phyloP scores from a whole-genome alignment of 2,113 vertebrate genomes.

The Phaethornis superciliosus region DNA sequence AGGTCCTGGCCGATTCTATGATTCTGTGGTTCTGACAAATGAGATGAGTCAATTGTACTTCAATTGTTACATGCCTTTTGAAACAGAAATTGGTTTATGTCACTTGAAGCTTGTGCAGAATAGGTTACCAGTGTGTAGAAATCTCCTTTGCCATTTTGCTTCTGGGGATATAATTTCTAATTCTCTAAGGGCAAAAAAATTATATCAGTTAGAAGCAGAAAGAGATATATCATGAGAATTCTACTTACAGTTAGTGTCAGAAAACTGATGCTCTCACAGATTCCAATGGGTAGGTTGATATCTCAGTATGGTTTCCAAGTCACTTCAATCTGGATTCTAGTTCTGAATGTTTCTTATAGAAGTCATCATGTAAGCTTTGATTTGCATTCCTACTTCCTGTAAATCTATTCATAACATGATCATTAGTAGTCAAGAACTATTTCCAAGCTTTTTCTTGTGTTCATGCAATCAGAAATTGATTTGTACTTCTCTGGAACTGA shows the following conservation, averaged over 20 bases:
- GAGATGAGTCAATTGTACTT: neutral
- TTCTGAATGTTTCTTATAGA: neutral
- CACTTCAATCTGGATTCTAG: neutral
- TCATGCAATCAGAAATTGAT: conserved; percentile 49
- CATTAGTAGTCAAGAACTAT: conserved; percentile 33
- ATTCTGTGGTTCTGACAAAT: neutral
- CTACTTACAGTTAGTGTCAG: neutral
- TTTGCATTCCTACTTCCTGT: conserved; percentile 12
- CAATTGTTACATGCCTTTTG: neutral
- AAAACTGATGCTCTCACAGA: neutral
- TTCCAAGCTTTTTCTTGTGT: conserved; percentile 15
- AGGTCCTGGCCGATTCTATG: no score
- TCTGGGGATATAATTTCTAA: neutral
- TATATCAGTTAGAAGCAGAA: neutral
- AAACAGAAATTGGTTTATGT: neutral
- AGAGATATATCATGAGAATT: neutral
- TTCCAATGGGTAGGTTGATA: neutral
- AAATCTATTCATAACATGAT: conserved; percentile 19
- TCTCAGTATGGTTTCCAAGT: neutral
- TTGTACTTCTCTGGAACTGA: neutral
- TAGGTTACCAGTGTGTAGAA: neutral
- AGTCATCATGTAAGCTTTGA: neutral
- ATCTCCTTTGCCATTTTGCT: neutral
- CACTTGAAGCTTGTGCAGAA: neutral
- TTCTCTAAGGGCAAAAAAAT: neutral